Percentiles rank a stretch among this genome's conserved stretches.
Evolutionary conservation across 2,113 vertebrate species (phyloP).

Genomic region (Toxotes chatareus): DNA sequence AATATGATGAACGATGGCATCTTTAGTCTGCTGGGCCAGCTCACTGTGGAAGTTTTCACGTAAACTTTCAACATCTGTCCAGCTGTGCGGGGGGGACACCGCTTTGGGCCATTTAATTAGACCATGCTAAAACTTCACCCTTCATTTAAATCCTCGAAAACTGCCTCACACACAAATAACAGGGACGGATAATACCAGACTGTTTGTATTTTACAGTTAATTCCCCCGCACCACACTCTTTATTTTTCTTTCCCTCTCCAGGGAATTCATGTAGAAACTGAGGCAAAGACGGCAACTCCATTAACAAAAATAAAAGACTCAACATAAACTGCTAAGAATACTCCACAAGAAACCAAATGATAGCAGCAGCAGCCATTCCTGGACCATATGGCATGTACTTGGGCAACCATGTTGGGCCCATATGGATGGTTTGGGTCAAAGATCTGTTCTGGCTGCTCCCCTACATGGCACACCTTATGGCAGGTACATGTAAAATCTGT

Average conservation of each 20-base stretch:
- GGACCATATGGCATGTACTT: conserved; percentile 67
- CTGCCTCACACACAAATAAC: conserved; percentile 28
- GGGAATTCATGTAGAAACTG: conserved; percentile 2
- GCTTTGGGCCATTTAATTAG: conserved; percentile 40
- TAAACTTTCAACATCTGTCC: conserved; percentile 35
- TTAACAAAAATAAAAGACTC: conserved; percentile 44
- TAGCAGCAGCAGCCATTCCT: conserved; percentile 43
- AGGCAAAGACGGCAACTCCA: conserved; percentile 26
- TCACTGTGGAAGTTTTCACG: conserved; percentile 24
- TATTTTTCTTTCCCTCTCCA: conserved; percentile 12
- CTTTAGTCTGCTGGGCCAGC: conserved; percentile 21
- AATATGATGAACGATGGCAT: conserved; percentile 59
- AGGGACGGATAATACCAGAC: conserved; percentile 3
- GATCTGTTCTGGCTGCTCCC: conserved; percentile 63
- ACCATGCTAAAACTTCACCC: neutral
- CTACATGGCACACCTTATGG: conserved; percentile 71
- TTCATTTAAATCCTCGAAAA: conserved; percentile 3
- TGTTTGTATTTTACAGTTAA: conserved; percentile 32
- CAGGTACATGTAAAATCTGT: conserved; percentile 67
- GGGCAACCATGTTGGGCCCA: conserved; percentile 55
- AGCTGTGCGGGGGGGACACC: neutral
- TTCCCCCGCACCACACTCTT: neutral
- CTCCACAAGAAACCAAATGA: conserved; percentile 52
- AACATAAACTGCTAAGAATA: conserved; percentile 37
- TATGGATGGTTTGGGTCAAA: conserved; percentile 73